Conservation (phyloP, 1,140 invertebrate genomes). For the Calycopis cecrops region DNA sequence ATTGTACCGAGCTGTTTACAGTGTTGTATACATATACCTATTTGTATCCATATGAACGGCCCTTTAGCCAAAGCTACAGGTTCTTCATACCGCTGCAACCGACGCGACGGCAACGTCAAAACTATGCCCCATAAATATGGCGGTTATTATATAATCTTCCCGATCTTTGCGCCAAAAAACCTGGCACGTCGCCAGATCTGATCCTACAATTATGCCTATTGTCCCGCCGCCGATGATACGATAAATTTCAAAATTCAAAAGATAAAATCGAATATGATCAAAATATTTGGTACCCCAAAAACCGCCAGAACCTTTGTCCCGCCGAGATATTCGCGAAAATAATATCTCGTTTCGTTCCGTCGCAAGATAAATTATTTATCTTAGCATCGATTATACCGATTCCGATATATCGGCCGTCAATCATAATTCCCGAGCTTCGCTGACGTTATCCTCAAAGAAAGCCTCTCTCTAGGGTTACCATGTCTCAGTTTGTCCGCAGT, state of each 20-base stretch:
- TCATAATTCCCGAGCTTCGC: slow-evolving; percentile 47
- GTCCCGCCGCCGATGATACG: slow-evolving; percentile 8
- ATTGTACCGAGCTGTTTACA: too few species aligned
- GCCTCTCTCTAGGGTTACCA: slow-evolving; percentile 20
- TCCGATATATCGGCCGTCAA: slow-evolving; percentile 41
- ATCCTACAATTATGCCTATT: slow-evolving; percentile 4
- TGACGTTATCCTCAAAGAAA: slow-evolving; percentile 48
- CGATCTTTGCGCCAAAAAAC: slow-evolving; percentile 9
- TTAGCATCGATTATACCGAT: slow-evolving; percentile 49
- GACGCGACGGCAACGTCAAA: background rate
- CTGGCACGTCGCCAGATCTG: background rate
- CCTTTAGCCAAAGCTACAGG: too few species aligned
- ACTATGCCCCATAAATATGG: slow-evolving; percentile 6
- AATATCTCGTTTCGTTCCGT: slow-evolving; percentile 29
- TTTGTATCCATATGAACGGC: too few species aligned
- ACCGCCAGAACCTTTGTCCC: slow-evolving; percentile 23
- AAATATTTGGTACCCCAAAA: slow-evolving; percentile 5
- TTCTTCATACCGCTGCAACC: too few species aligned
- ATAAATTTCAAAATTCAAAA: slow-evolving; percentile 6
- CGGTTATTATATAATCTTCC: slow-evolving; percentile 9
- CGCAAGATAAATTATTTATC: slow-evolving; percentile 54
- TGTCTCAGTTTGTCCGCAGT: slow-evolving; percentile 24
- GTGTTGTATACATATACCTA: too few species aligned
- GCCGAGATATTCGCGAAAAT: slow-evolving; percentile 42
- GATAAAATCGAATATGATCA: slow-evolving; percentile 10